Conservation (phyloP, 1,140 invertebrate genomes). For the Trichomalopsis sarcophagae region DNA sequence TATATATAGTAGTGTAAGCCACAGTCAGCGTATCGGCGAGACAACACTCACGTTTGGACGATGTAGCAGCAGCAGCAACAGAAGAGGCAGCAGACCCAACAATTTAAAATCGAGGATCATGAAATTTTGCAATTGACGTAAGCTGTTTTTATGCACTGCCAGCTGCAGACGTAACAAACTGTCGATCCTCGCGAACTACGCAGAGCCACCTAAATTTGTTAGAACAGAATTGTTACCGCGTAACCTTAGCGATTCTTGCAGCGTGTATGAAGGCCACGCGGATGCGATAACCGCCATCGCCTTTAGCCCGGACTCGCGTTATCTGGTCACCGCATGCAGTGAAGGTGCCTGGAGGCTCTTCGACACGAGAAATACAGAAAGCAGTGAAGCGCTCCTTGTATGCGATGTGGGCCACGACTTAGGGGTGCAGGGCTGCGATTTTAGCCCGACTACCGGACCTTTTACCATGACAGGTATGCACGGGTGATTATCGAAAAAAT, state of each 20-base stretch:
- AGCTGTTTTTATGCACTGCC: too few species aligned
- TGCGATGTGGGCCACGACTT: constrained; percentile 82
- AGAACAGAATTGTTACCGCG: not conserved
- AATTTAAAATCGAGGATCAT: too few species aligned
- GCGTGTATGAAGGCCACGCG: constrained; percentile 74
- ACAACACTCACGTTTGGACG: too few species aligned
- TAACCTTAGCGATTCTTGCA: constrained; percentile 56
- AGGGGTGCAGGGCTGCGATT: constrained; percentile 81
- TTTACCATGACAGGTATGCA: constrained; percentile 62
- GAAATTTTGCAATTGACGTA: too few species aligned
- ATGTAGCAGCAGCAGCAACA: too few species aligned
- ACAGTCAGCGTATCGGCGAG: too few species aligned
- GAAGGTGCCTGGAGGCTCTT: constrained; percentile 78
- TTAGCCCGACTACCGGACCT: constrained; percentile 74
- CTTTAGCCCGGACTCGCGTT: constrained; percentile 80
- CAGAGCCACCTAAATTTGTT: not conserved
- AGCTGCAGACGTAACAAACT: constrained; percentile 3
- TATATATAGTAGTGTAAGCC: too few species aligned
- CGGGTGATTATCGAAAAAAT: too few species aligned
- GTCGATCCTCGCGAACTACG: not conserved
- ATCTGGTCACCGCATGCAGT: constrained; percentile 80
- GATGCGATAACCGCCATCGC: constrained; percentile 79
- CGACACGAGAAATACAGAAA: constrained; percentile 37
- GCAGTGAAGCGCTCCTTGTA: constrained; percentile 58
- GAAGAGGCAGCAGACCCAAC: too few species aligned